phyloP scores from a whole-genome alignment of 2,888 invertebrate species.

The Nowickia ferox region DNA sequence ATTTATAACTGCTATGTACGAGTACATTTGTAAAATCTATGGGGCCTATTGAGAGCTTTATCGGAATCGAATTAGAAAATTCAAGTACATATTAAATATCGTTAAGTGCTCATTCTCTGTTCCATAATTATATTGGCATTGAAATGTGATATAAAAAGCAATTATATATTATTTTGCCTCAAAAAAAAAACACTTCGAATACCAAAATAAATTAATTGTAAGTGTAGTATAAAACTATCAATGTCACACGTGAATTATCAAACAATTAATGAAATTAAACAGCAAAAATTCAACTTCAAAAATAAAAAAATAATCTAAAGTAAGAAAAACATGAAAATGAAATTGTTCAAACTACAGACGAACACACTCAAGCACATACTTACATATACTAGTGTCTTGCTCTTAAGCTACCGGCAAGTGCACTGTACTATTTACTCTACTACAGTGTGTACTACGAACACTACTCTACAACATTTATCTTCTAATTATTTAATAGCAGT shows the following conservation, averaged over 20 bases:
- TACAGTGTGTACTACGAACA: not conserved
- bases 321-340: conserved; percentile 12
- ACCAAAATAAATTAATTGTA: conserved; percentile 24
- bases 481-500: conserved; percentile 60
- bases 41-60: too few relatives aligned
- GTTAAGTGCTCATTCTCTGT: not conserved
- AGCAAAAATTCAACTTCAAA: conserved; percentile 25
- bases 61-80: too few relatives aligned
- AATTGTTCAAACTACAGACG: conserved; percentile 43
- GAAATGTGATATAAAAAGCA: conserved; percentile 35
- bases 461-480: conserved; percentile 42
- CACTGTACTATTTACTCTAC: conserved; percentile 12
- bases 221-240: conserved; percentile 43
- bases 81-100: not conserved
- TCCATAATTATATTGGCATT: conserved; percentile 37
- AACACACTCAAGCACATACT: not conserved
- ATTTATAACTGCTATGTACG: too few relatives aligned
- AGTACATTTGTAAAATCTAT: too few relatives aligned
- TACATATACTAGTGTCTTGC: not conserved
- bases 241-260: conserved; percentile 66
- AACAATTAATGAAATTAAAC: conserved; percentile 63
- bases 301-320: conserved; percentile 22
- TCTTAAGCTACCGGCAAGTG: conserved; percentile 17
- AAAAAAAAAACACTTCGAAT: not conserved
- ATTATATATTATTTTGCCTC: conserved; percentile 36